These are phyloP conservation scores for Xestia c-nigrum DNA, from an alignment of 2,888 invertebrate species.

Conservation along the genomic window DNA sequence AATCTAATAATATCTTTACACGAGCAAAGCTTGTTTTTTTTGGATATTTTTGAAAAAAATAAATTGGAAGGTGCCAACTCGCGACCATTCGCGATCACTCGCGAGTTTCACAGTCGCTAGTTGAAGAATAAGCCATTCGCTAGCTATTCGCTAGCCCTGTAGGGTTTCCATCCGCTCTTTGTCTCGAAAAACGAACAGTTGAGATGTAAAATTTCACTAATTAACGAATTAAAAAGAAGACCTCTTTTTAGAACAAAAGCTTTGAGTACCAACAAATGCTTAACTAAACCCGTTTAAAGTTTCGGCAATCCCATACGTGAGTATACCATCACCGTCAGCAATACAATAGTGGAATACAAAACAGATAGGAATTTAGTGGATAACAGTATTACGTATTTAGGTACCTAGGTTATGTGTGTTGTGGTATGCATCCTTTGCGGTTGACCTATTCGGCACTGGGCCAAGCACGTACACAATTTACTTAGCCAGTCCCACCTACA, in stretches of 20 bases:
- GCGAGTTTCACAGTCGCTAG: no score
- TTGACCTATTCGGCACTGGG: slow-evolving; percentile 86
- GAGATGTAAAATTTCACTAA: not conserved
- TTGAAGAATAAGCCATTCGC: no score
- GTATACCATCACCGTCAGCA: slow-evolving; percentile 26
- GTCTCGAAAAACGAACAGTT: not conserved
- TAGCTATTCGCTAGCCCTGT: not conserved
- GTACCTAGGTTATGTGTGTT: slow-evolving; percentile 65
- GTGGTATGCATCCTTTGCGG: slow-evolving; percentile 76
- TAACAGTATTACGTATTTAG: slow-evolving; percentile 66
- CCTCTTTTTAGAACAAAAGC: not conserved
- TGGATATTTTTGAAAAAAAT: no score
- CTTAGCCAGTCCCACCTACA: slow-evolving; percentile 82
- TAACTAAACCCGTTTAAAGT: slow-evolving; percentile 16
- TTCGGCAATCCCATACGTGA: slow-evolving; percentile 33
- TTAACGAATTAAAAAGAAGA: not conserved
- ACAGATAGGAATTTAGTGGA: slow-evolving; percentile 53
- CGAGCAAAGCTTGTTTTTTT: no score
- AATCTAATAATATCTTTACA: no score
- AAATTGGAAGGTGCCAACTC: no score
- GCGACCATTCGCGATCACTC: no score
- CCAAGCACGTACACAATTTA: slow-evolving; percentile 90
- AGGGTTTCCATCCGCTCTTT: not conserved
- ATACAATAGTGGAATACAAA: slow-evolving; percentile 63
- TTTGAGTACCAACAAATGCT: no score